Conservation (phyloP, 2,113 vertebrate species). For the Hemibagrus wyckioides region DNA sequence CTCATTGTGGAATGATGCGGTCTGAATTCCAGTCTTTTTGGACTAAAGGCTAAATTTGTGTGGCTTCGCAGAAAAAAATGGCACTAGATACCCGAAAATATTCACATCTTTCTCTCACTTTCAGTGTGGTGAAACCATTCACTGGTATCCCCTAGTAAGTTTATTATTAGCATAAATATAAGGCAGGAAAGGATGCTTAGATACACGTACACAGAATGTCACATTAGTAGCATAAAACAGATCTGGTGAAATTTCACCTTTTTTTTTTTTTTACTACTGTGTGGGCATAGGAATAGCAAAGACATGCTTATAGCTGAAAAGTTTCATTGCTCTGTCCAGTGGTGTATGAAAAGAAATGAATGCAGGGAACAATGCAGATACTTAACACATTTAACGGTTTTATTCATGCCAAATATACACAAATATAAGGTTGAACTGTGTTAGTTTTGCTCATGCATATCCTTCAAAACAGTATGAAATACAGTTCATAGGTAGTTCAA, state of each 20-base stretch:
- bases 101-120: conserved; percentile 3
- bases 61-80: neutral
- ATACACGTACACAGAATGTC: neutral
- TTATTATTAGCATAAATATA: neutral
- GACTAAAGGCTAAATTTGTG: neutral
- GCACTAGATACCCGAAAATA: neutral
- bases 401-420: conserved; percentile 55
- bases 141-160: neutral
- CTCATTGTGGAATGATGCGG: conserved; percentile 26
- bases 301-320: neutral
- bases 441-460: conserved; percentile 51
- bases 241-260: neutral
- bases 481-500: neutral
- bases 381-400: conserved; percentile 43
- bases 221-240: neutral
- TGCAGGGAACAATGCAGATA: neutral
- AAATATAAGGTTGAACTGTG: conserved; percentile 33
- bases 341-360: neutral
- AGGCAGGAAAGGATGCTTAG: conserved; percentile 6
- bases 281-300: neutral
- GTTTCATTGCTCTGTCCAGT: neutral
- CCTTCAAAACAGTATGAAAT: conserved; percentile 28
- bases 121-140: neutral
- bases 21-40: conserved; percentile 25
- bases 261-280: neutral